phyloP scores from a whole-genome alignment of 2,888 invertebrate species.

The Stictocephala bisonia region DNA sequence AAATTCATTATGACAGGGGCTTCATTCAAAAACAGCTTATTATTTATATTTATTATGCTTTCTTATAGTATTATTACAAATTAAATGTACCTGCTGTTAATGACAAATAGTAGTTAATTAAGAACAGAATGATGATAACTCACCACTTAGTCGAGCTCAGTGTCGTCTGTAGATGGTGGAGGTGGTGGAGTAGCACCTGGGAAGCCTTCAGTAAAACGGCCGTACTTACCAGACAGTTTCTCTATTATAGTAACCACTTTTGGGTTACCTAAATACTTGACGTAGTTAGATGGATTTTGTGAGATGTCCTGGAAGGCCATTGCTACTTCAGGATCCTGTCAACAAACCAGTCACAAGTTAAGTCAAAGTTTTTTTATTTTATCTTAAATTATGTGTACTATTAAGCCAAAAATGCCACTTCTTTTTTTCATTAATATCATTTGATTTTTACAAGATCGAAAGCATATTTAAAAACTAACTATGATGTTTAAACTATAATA shows the following conservation, averaged over 20 bases:
- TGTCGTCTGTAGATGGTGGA: conserved; percentile 69
- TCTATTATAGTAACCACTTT: conserved; percentile 83
- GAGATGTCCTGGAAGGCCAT: conserved; percentile 85
- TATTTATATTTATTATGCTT: too few relatives aligned
- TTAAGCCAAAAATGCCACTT: too few relatives aligned
- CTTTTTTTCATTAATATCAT: too few relatives aligned
- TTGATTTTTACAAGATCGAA: too few relatives aligned
- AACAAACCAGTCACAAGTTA: too few relatives aligned
- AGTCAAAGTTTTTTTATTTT: neutral
- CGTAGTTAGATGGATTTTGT: conserved; percentile 83
- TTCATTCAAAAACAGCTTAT: too few relatives aligned
- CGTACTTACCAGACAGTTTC: conserved; percentile 76
- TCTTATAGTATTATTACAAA: too few relatives aligned
- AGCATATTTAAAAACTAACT: too few relatives aligned
- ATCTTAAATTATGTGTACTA: too few relatives aligned
- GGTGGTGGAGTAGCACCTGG: conserved; percentile 59
- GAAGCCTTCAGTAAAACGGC: conserved; percentile 65
- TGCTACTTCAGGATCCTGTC: conserved; percentile 83
- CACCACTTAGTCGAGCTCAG: conserved; percentile 65
- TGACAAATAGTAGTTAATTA: neutral
- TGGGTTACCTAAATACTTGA: conserved; percentile 89
- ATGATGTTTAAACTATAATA: too few relatives aligned
- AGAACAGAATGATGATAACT: neutral
- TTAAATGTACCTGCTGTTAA: too few relatives aligned
- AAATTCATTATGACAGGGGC: too few relatives aligned